Percentiles rank a stretch among this genome's conserved stretches.
These are phyloP conservation scores for Zaprionus lineosus DNA, from an alignment of 2,888 invertebrate species.

Conservation along the genomic window DNA sequence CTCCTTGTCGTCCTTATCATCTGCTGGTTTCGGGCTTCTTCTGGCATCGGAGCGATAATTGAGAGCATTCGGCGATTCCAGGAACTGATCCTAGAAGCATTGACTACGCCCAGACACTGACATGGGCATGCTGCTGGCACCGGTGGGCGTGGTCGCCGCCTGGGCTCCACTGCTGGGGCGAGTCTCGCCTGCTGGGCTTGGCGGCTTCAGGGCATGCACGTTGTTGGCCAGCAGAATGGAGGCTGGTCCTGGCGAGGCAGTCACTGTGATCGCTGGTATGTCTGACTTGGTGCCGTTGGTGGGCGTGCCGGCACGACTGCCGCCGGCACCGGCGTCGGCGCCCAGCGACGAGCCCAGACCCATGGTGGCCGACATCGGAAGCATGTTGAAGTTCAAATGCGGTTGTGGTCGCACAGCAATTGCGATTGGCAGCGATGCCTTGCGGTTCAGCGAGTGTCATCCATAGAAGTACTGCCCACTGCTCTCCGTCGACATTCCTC, in stretches of 20 bases:
- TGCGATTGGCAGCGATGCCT: conserved; percentile 78
- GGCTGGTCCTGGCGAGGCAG: conserved; percentile 68
- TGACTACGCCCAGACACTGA: conserved; percentile 78
- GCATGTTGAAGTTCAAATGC: conserved; percentile 74
- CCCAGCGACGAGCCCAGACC: conserved; percentile 61
- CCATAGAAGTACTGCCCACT: conserved; percentile 81
- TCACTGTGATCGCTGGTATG: conserved; percentile 78
- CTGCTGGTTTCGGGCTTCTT: conserved; percentile 11
- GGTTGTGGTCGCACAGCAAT: conserved; percentile 71
- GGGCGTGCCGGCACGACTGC: conserved; percentile 69
- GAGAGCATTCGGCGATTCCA: background rate
- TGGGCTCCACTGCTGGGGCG: background rate
- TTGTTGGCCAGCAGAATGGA: conserved; percentile 58
- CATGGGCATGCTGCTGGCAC: conserved; percentile 63
- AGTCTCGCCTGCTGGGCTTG: conserved; percentile 28
- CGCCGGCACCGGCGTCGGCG: conserved; percentile 23
- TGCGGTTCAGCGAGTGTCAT: conserved; percentile 82
- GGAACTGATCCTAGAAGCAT: conserved; percentile 79
- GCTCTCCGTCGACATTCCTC: conserved; percentile 76
- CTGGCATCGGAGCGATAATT: conserved; percentile 11
- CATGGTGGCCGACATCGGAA: conserved; percentile 78
- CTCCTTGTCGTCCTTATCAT: conserved; percentile 2
- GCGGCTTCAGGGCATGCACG: conserved; percentile 62
- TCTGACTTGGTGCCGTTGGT: conserved; percentile 63
- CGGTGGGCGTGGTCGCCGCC: conserved; percentile 41